phyloP scores from a whole-genome alignment of 2,113 vertebrate species.

The Nothocercus julius region DNA sequence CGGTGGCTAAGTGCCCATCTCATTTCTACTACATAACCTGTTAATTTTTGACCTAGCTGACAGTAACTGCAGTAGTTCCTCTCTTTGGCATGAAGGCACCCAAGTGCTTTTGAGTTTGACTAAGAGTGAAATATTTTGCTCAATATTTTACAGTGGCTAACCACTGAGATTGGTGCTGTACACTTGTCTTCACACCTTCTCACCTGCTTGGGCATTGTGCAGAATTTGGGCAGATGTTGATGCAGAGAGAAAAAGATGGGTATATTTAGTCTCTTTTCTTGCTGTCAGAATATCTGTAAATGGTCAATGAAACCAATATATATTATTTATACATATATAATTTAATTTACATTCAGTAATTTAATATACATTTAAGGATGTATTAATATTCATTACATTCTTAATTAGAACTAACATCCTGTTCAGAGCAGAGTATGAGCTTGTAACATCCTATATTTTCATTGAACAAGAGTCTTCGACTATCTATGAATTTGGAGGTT shows the following conservation, averaged over 20 bases:
- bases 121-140: background rate
- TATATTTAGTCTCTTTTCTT: background rate
- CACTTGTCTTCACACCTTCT: background rate
- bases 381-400: background rate
- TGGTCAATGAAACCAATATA: background rate
- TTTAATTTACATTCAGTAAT: background rate
- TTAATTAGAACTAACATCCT: background rate
- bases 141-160: background rate
- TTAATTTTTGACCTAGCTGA: background rate
- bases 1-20: background rate
- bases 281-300: background rate
- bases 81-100: background rate
- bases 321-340: background rate
- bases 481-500: background rate
- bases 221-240: background rate
- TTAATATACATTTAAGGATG: background rate
- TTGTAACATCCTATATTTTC: fast-evolving
- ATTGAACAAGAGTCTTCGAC: background rate
- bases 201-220: background rate
- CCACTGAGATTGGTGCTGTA: background rate
- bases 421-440: background rate
- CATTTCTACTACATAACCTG: background rate
- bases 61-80: background rate
- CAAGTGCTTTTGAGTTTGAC: background rate
- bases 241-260: background rate